Percentiles rank a stretch among this genome's conserved stretches.
These are phyloP conservation scores for Rhynchophorus ferrugineus DNA, from an alignment of 1,140 invertebrate genomes.

Conservation along the genomic window DNA sequence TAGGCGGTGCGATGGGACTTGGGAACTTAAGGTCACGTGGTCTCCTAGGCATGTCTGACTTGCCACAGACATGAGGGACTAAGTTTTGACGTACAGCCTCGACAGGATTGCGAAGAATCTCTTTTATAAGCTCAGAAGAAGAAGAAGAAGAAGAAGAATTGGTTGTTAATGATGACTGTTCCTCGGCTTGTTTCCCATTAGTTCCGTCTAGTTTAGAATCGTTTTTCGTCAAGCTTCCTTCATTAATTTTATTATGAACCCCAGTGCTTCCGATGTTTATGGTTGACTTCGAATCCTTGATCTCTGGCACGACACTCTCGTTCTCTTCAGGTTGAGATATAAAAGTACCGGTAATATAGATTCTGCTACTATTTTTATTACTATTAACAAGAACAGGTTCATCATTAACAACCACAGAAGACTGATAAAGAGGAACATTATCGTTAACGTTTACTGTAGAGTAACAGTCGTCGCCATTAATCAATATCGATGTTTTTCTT, in stretches of 20 bases:
- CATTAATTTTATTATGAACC: too few species aligned
- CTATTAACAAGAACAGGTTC: conserved; percentile 7
- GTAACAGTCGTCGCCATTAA: conserved; percentile 64
- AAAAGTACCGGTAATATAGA: conserved; percentile 36
- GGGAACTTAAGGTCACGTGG: conserved; percentile 31
- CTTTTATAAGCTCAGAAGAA: conserved; percentile 42
- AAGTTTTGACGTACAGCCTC: conserved; percentile 61
- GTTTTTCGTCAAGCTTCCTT: too few species aligned
- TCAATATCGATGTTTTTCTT: conserved; percentile 66
- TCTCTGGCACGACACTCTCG: too few species aligned
- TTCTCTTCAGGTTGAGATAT: conserved; percentile 9
- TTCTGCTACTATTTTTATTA: conserved; percentile 32
- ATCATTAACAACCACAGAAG: conserved; percentile 58
- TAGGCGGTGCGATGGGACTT: conserved; percentile 21
- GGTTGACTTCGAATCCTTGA: too few species aligned
- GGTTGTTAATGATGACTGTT: too few species aligned
- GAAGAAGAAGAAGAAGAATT: conserved; percentile 10
- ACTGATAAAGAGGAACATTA: conserved; percentile 55
- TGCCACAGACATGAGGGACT: conserved; percentile 64
- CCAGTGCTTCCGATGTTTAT: too few species aligned
- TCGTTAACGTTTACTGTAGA: conserved; percentile 55
- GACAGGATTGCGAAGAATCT: conserved; percentile 57
- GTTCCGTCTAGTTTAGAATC: too few species aligned
- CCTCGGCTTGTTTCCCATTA: too few species aligned
- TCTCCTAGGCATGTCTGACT: conserved; percentile 40